These are phyloP conservation scores for Icerya purchasi DNA, from an alignment of 2,888 invertebrate genomes.

Conservation along the genomic window DNA sequence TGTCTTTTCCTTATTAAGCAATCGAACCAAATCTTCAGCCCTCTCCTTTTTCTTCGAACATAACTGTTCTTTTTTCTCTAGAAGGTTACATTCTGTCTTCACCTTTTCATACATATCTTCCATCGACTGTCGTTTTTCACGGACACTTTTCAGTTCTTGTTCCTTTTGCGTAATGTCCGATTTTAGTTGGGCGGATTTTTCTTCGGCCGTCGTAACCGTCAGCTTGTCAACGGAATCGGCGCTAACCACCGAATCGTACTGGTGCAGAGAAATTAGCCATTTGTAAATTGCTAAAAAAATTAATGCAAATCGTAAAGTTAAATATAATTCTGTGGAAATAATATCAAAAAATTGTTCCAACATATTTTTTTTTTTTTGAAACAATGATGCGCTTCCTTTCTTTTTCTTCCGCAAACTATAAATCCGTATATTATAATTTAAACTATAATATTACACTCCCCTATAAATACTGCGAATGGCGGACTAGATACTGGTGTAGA, in stretches of 20 bases:
- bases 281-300: conserved; percentile 56
- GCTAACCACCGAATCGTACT: conserved; percentile 82
- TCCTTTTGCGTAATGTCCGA: conserved; percentile 55
- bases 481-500: too few species aligned
- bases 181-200: conserved; percentile 49
- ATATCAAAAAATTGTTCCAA: too few species aligned
- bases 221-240: conserved; percentile 82
- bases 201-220: conserved; percentile 70
- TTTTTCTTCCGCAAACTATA: too few species aligned
- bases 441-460: too few species aligned
- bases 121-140: conserved; percentile 21
- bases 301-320: too few species aligned
- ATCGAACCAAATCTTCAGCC: conserved; percentile 79
- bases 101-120: conserved; percentile 35
- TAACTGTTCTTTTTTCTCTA: conserved; percentile 54
- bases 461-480: too few species aligned
- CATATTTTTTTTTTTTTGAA: too few species aligned
- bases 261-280: conserved; percentile 87
- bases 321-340: too few species aligned
- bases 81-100: conserved; percentile 40
- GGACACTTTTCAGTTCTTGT: conserved; percentile 45
- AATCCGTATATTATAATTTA: too few species aligned
- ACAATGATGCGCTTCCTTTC: too few species aligned
- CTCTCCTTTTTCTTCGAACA: conserved; percentile 58
- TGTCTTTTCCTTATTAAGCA: conserved; percentile 73